These are phyloP conservation scores for Orthosia gothica DNA, from an alignment of 2,888 invertebrate species.

Conservation along the genomic window DNA sequence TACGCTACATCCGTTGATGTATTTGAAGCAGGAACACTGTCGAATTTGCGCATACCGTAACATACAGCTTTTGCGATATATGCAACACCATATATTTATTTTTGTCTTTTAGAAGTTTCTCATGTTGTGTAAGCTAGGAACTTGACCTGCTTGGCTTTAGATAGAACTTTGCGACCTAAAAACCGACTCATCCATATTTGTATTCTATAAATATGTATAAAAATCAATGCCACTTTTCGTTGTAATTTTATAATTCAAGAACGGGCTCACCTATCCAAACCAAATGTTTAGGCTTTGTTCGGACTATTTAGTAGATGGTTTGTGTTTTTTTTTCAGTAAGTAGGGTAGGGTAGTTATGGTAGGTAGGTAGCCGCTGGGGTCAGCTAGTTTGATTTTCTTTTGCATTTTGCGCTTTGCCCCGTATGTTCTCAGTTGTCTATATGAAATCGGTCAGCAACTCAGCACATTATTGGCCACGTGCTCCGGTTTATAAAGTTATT, in stretches of 20 bases:
- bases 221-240: too few relatives aligned
- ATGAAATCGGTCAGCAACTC: constrained; percentile 1
- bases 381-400: constrained; percentile 23
- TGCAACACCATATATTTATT: constrained; percentile 9
- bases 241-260: too few relatives aligned
- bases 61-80: constrained; percentile 25
- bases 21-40: constrained; percentile 73
- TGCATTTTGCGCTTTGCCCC: constrained; percentile 26
- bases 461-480: constrained; percentile 26
- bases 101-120: constrained; percentile 5
- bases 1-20: constrained; percentile 81
- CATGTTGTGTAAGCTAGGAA: constrained; percentile 23
- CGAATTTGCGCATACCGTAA: constrained; percentile 62
- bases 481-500: constrained; percentile 4
- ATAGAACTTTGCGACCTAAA: constrained; percentile 43
- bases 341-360: too few relatives aligned
- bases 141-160: constrained; percentile 45
- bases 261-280: too few relatives aligned
- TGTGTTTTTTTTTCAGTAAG: too few relatives aligned
- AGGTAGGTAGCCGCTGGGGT: too few relatives aligned
- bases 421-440: constrained; percentile 26
- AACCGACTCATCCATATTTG: constrained; percentile 41
- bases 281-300: too few relatives aligned
- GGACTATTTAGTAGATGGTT: too few relatives aligned
- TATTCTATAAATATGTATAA: too few relatives aligned